Evolutionary conservation across 2,888 invertebrate species (phyloP).

Genomic region (Pseudolycoriella hygida): DNA sequence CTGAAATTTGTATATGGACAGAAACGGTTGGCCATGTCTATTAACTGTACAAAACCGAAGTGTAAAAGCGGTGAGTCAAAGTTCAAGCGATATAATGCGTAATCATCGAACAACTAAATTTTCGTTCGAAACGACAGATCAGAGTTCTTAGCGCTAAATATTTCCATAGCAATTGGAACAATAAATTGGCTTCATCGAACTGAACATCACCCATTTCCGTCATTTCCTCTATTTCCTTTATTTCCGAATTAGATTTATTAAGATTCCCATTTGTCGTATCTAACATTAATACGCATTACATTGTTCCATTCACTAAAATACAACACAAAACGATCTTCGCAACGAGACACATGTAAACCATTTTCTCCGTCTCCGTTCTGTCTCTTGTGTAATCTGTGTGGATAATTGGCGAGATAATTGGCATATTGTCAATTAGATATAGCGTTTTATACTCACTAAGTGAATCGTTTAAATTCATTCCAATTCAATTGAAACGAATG

Average conservation of each 20-base stretch:
- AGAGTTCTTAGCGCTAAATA: not conserved
- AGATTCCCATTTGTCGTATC: not conserved
- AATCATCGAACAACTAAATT: no score
- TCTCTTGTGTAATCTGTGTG: conserved; percentile 14
- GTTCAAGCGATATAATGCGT: no score
- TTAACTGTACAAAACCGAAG: no score
- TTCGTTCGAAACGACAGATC: no score
- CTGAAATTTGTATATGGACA: no score
- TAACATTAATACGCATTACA: no score
- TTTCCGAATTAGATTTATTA: not conserved
- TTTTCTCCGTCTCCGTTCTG: no score
- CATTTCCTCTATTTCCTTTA: no score
- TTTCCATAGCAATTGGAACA: not conserved
- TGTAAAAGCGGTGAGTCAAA: no score
- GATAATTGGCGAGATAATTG: conserved; percentile 20
- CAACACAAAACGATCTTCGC: not conserved
- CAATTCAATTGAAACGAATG: conserved; percentile 12
- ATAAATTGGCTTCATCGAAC: conserved; percentile 1
- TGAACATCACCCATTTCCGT: not conserved
- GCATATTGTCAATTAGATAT: conserved; percentile 17
- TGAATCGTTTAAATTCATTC: conserved; percentile 12
- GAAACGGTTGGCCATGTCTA: no score
- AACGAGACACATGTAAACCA: no score
- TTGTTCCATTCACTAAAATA: no score
- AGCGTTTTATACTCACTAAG: conserved; percentile 10